Conservation (phyloP, 2,113 vertebrate species). For the Nesoenas mayeri region DNA sequence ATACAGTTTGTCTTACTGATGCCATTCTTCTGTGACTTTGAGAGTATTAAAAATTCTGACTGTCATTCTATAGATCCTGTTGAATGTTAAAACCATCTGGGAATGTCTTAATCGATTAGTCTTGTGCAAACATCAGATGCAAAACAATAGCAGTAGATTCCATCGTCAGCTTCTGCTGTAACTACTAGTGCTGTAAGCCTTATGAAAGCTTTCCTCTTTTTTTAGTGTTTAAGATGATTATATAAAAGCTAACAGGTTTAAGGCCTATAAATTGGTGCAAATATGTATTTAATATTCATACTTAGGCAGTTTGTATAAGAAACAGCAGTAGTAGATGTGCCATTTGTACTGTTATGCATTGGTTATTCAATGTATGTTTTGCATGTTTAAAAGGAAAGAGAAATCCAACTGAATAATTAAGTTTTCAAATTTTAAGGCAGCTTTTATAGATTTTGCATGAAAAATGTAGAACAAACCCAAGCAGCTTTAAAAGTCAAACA, state of each 20-base stretch:
- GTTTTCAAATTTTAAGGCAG: neutral
- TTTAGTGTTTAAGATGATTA: neutral
- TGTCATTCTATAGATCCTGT: neutral
- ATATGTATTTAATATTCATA: neutral
- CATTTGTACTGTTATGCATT: neutral
- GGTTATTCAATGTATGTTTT: neutral
- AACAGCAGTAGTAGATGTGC: neutral
- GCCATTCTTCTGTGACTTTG: neutral
- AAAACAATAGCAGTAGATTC: neutral
- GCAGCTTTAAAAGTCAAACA: neutral
- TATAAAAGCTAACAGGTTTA: neutral
- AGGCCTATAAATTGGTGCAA: neutral
- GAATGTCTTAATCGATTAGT: slow-evolving; percentile 9
- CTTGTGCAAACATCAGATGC: neutral
- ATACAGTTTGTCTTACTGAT: slow-evolving; percentile 5
- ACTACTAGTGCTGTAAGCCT: neutral
- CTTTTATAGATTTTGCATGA: neutral
- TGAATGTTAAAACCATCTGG: slow-evolving; percentile 7
- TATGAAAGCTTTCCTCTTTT: neutral
- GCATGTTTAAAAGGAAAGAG: neutral
- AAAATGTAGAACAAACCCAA: neutral
- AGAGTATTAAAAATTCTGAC: slow-evolving; percentile 16
- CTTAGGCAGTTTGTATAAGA: neutral
- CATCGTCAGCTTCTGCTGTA: neutral
- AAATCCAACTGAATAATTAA: neutral